Percentiles rank a stretch among this genome's conserved stretches.
Evolutionary conservation across 2,888 invertebrate genomes (phyloP).

Genomic region (Syrista parreyssii): DNA sequence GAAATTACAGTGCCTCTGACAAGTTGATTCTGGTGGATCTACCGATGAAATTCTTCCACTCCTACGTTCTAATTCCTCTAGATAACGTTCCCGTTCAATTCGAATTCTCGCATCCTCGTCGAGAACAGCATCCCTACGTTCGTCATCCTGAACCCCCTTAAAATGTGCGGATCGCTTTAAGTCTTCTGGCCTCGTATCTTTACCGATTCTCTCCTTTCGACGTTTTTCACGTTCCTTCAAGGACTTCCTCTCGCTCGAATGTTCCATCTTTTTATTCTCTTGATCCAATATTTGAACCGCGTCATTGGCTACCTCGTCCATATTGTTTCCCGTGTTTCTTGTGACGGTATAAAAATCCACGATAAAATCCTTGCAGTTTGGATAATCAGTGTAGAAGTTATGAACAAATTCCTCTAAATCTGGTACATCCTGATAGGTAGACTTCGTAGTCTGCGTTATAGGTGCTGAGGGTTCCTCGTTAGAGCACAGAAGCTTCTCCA

Average conservation of each 20-base stretch:
- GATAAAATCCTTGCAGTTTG: conserved; percentile 75
- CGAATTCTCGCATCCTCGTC: conserved; percentile 28
- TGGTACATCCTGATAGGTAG: conserved; percentile 56
- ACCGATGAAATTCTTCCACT: not conserved
- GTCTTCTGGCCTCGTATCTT: conserved; percentile 26
- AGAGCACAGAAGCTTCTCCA: conserved; percentile 92
- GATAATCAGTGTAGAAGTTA: conserved; percentile 78
- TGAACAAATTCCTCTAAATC: conserved; percentile 78
- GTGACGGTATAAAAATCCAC: conserved; percentile 65
- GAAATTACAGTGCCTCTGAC: not conserved
- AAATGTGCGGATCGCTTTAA: conserved; percentile 23
- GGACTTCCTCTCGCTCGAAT: conserved; percentile 9
- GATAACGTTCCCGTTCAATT: conserved; percentile 27
- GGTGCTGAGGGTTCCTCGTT: conserved; percentile 76
- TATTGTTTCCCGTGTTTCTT: conserved; percentile 58
- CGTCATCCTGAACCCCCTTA: not conserved
- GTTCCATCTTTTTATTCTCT: conserved; percentile 25
- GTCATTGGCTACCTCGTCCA: conserved; percentile 63
- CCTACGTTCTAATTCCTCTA: conserved; percentile 17
- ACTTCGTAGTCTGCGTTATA: conserved; percentile 35
- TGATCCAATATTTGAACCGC: conserved; percentile 54
- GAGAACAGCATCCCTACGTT: conserved; percentile 24
- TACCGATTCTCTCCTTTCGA: conserved; percentile 12
- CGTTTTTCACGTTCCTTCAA: conserved; percentile 3
- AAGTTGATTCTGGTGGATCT: not conserved